A percentile compares a stretch with the other conserved stretches of the same genome.
Evolutionary conservation across 2,888 invertebrate genomes (phyloP).

Genomic region (Antitype chi): DNA sequence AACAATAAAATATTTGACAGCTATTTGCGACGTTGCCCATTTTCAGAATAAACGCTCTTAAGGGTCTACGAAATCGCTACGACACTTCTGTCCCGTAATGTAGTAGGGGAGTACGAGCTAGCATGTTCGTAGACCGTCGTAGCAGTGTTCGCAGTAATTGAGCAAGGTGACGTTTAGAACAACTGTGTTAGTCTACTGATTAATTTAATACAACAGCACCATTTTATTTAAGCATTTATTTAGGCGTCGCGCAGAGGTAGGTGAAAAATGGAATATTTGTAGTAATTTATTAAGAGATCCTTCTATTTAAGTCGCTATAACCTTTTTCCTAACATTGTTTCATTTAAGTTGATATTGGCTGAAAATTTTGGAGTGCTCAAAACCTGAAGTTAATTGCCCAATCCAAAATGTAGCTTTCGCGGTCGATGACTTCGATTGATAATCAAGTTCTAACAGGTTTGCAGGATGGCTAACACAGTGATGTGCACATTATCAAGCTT

Average conservation of each 20-base stretch:
- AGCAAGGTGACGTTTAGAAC: background rate
- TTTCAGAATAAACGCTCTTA: no score
- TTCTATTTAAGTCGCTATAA: background rate
- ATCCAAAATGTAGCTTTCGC: no score
- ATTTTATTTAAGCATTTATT: background rate
- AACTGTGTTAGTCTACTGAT: background rate
- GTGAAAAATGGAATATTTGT: background rate
- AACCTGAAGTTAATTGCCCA: no score
- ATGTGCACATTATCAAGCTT: background rate
- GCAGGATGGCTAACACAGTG: background rate
- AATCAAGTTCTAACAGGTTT: no score
- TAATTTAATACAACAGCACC: background rate
- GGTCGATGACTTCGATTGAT: no score
- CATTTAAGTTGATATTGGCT: background rate
- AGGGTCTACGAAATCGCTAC: conserved; percentile 1
- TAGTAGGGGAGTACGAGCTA: background rate
- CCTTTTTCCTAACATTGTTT: background rate
- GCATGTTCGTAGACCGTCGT: no score
- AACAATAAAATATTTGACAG: no score
- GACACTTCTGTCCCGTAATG: background rate
- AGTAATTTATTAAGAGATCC: background rate
- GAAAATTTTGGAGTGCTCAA: background rate
- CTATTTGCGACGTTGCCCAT: no score
- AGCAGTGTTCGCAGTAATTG: background rate
- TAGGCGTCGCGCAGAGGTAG: background rate